Conservation (phyloP, 2,797 vertebrate species). For the Hoplostethus mediterraneus region DNA sequence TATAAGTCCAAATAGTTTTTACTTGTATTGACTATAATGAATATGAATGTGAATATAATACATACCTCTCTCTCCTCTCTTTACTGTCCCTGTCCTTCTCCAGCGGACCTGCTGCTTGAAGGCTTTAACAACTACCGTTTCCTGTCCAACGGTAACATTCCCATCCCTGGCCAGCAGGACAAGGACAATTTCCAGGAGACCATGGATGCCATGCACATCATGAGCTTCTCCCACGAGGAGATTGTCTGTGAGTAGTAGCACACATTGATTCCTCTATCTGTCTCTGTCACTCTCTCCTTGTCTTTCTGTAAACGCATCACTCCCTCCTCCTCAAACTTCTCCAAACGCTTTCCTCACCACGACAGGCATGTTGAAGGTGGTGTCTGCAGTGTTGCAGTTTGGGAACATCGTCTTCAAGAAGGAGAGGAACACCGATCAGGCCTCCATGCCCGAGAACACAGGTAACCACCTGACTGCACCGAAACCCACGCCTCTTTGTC, state of each 20-base stretch:
- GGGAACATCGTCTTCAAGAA: constrained; percentile 98
- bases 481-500: background rate
- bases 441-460: constrained; percentile 98
- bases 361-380: constrained; percentile 96
- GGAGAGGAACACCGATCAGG: constrained; percentile 97
- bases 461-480: constrained; percentile 76
- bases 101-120: constrained; percentile 97
- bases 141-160: constrained; percentile 96
- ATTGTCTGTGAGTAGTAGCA: constrained; percentile 87
- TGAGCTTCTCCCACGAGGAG: constrained; percentile 97
- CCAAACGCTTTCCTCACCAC: background rate
- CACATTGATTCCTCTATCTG: background rate
- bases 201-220: constrained; percentile 98
- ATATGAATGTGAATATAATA: no score
- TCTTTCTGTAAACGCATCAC: background rate
- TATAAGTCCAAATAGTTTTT: no score
- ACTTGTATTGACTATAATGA: no score
- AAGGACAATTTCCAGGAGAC: constrained; percentile 99
- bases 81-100: constrained; percentile 1
- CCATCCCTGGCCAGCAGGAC: constrained; percentile 98
- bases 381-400: constrained; percentile 96
- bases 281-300: background rate
- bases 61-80: constrained; percentile 1
- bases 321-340: background rate
- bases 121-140: constrained; percentile 96